phyloP scores from a whole-genome alignment of 2,797 vertebrate genomes.

The Alca torda region DNA sequence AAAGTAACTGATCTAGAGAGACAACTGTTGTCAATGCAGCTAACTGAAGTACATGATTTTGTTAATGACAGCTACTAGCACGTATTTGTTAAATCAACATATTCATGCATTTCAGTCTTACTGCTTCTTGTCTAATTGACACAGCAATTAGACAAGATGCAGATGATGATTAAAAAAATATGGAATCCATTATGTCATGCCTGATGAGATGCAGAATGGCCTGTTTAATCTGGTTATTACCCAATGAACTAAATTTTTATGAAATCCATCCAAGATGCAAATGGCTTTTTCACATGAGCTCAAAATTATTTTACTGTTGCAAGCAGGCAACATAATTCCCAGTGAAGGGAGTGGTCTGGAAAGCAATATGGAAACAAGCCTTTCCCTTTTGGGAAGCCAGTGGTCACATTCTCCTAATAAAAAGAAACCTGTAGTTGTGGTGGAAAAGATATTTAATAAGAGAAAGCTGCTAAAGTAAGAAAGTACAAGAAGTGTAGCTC shows the following conservation, averaged over 20 bases:
- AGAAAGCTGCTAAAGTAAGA: background rate
- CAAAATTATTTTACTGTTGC: constrained; percentile 34
- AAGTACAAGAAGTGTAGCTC: background rate
- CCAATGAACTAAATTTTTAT: background rate
- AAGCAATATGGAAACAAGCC: constrained; percentile 29
- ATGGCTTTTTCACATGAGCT: constrained; percentile 54
- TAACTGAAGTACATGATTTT: background rate
- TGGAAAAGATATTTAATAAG: constrained; percentile 7
- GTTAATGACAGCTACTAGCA: background rate
- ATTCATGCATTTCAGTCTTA: background rate
- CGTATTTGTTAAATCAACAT: background rate
- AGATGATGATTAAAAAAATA: background rate
- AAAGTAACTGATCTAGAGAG: background rate
- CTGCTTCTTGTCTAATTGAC: background rate
- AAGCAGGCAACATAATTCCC: constrained; percentile 1
- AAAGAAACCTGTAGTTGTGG: constrained; percentile 26
- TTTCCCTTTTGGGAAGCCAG: constrained; percentile 11
- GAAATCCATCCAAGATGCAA: constrained; percentile 31
- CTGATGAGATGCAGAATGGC: background rate
- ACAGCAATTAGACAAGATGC: background rate
- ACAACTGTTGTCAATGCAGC: background rate
- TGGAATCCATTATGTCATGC: background rate
- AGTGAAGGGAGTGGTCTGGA: constrained; percentile 48
- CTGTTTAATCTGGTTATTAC: constrained; percentile 33
- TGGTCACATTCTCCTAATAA: constrained; percentile 33